Conservation (phyloP, 2,888 invertebrate genomes). For the Priocnemis perturbator region DNA sequence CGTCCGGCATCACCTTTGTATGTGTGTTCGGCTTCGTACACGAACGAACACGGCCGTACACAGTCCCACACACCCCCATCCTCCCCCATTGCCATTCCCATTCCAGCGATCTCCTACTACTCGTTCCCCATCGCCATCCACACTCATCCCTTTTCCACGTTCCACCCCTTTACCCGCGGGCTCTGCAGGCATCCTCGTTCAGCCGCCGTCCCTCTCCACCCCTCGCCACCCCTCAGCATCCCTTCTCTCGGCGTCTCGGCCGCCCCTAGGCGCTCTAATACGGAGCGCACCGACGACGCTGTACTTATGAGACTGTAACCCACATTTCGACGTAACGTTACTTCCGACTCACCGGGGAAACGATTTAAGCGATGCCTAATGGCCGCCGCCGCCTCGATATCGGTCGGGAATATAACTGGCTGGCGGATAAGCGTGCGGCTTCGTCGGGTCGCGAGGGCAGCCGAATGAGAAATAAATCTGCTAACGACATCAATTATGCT, state of each 20-base stretch:
- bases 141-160: constrained; percentile 40
- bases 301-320: constrained; percentile 57
- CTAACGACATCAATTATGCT: too few species aligned
- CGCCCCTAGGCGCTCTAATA: constrained; percentile 53
- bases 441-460: too few species aligned
- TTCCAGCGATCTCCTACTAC: constrained; percentile 50
- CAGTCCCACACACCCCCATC: constrained; percentile 26
- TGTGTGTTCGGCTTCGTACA: constrained; percentile 9
- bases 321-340: constrained; percentile 54
- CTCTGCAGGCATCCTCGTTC: background rate
- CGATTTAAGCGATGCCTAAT: constrained; percentile 36
- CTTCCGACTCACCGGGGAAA: constrained; percentile 42
- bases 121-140: constrained; percentile 46
- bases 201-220: background rate
- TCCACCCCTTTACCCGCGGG: constrained; percentile 32
- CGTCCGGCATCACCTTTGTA: constrained; percentile 32
- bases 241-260: constrained; percentile 28
- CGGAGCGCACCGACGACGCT: constrained; percentile 40
- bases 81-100: constrained; percentile 52
- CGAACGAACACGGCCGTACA: constrained; percentile 1
- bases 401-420: constrained; percentile 27
- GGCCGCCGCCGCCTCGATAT: constrained; percentile 34
- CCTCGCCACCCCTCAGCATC: constrained; percentile 8
- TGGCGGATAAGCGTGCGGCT: too few species aligned
- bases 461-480: too few species aligned